phyloP scores from a whole-genome alignment of 2,888 invertebrate species.

The Entomobrya multifasciata region DNA sequence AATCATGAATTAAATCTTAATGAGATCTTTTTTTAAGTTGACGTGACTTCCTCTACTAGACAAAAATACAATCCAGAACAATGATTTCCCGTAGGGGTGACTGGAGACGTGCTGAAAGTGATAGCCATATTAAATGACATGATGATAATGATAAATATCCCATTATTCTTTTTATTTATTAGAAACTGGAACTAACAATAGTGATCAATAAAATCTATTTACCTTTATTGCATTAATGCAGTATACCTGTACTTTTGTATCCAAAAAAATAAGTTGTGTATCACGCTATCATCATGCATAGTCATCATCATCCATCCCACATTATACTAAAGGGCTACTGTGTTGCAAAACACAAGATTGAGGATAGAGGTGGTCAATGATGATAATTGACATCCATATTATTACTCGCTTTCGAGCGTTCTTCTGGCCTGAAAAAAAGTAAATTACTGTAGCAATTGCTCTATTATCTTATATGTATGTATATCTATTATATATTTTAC shows the following conservation, averaged over 20 bases:
- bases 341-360: not conserved
- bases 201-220: too few relatives aligned
- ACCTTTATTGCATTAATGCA: too few relatives aligned
- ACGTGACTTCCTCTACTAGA: slow-evolving; percentile 58
- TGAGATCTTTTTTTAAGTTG: slow-evolving; percentile 58
- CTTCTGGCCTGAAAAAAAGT: slow-evolving; percentile 40
- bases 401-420: slow-evolving; percentile 14
- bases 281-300: too few relatives aligned
- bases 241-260: too few relatives aligned
- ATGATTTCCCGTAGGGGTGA: slow-evolving; percentile 42
- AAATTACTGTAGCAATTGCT: slow-evolving; percentile 26
- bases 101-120: not conserved
- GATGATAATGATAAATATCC: not conserved
- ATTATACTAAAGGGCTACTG: not conserved
- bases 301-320: too few relatives aligned
- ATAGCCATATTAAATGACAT: not conserved
- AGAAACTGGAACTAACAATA: not conserved
- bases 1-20: slow-evolving; percentile 58
- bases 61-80: slow-evolving; percentile 19
- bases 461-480: not conserved
- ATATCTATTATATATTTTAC: not conserved
- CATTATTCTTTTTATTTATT: not conserved
- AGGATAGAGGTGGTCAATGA: not conserved
- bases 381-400: not conserved
- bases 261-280: too few relatives aligned